phyloP scores from a whole-genome alignment of 1,140 invertebrate genomes.

The Thaumatotibia leucotreta region DNA sequence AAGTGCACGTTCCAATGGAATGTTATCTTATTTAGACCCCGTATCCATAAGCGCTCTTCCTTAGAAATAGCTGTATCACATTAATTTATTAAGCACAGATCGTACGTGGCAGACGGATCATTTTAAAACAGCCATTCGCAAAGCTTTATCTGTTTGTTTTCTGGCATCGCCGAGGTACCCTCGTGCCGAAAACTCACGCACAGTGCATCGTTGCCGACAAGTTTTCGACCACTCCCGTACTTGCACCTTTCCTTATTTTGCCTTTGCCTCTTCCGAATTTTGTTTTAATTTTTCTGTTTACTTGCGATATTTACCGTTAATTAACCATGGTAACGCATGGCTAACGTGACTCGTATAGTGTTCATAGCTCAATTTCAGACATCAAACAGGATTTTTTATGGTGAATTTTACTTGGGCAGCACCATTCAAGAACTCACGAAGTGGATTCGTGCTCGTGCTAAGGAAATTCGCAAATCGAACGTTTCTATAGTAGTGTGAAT shows the following conservation, averaged over 20 bases:
- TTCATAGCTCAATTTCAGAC: conserved; percentile 38
- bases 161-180: conserved; percentile 71
- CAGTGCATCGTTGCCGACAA: conserved; percentile 33
- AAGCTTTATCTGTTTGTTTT: conserved; percentile 78
- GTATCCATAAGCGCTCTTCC: conserved; percentile 21
- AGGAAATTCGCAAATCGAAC: conserved; percentile 42
- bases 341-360: conserved; percentile 58
- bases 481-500: not conserved
- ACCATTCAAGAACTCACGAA: conserved; percentile 71
- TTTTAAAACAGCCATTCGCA: conserved; percentile 38
- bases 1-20: conserved; percentile 44
- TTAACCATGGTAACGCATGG: conserved; percentile 66
- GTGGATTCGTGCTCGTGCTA: conserved; percentile 46
- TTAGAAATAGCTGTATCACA: conserved; percentile 17
- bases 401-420: conserved; percentile 65
- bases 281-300: conserved; percentile 40
- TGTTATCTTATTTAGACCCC: conserved; percentile 23
- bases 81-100: conserved; percentile 37
- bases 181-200: conserved; percentile 38
- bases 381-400: conserved; percentile 33
- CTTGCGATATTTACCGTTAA: conserved; percentile 38
- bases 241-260: conserved; percentile 72
- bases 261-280: conserved; percentile 54
- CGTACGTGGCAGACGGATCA: conserved; percentile 26
- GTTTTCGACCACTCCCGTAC: conserved; percentile 44